These are phyloP conservation scores for Chionoecetes opilio DNA, from an alignment of 1,140 invertebrate species.

Conservation along the genomic window DNA sequence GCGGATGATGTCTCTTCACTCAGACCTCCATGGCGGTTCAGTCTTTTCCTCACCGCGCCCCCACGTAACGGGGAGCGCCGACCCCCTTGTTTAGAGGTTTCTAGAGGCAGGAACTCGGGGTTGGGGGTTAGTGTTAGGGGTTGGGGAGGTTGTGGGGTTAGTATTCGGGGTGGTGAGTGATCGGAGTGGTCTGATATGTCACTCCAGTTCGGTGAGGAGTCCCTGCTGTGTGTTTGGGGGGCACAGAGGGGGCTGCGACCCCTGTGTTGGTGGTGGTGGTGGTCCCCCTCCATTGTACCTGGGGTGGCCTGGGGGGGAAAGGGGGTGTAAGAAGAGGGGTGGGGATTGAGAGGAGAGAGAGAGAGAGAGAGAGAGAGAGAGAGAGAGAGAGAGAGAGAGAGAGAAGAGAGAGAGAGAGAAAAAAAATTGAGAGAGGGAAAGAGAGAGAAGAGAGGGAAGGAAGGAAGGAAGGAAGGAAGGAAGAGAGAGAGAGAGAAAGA, in stretches of 20 bases:
- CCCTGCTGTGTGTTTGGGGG: neutral
- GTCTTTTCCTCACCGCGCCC: neutral
- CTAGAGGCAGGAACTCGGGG: neutral
- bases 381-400: neutral
- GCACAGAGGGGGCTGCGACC: neutral
- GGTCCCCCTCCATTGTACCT: neutral
- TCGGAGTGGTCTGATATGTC: neutral
- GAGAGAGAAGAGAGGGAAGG: neutral
- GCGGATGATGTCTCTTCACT: neutral
- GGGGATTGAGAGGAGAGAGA: neutral
- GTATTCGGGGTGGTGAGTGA: neutral
- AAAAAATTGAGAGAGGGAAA: neutral
- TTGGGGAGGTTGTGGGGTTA: neutral
- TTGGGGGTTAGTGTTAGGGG: neutral
- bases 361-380: neutral
- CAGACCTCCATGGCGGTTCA: neutral
- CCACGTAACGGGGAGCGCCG: neutral
- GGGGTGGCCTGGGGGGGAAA: neutral
- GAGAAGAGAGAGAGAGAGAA: neutral
- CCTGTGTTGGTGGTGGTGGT: neutral
- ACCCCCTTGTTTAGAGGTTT: neutral
- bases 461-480: neutral
- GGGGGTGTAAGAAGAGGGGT: neutral
- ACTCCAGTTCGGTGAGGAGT: neutral
- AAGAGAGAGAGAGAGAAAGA: neutral